Conservation (phyloP, 1,140 invertebrate species). For the Monochamus saltuarius region DNA sequence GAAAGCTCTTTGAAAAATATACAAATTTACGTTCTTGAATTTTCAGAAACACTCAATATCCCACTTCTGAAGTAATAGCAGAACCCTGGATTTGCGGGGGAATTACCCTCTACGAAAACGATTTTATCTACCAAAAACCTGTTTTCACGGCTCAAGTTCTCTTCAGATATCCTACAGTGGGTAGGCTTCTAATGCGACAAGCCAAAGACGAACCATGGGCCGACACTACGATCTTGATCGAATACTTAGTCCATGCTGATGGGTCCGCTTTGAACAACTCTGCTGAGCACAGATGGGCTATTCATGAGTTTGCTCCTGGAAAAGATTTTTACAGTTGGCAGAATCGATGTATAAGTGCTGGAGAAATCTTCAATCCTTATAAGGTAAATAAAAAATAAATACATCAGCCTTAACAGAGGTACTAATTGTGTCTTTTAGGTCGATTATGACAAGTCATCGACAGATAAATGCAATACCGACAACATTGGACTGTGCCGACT, state of each 20-base stretch:
- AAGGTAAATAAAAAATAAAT: slow-evolving; percentile 57
- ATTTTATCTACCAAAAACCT: slow-evolving; percentile 68
- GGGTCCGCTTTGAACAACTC: slow-evolving; percentile 79
- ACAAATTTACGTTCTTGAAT: too few relatives aligned
- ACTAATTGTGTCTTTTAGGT: slow-evolving; percentile 44
- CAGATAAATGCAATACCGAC: slow-evolving; percentile 55
- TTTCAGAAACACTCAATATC: slow-evolving; percentile 42
- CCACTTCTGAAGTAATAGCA: slow-evolving; percentile 43
- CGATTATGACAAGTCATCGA: slow-evolving; percentile 49
- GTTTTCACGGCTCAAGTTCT: slow-evolving; percentile 73
- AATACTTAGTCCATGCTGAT: slow-evolving; percentile 84
- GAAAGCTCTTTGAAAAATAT: too few relatives aligned
- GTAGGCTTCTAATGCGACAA: slow-evolving; percentile 83
- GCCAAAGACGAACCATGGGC: slow-evolving; percentile 69
- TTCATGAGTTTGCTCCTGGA: slow-evolving; percentile 64
- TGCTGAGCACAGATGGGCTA: slow-evolving; percentile 70
- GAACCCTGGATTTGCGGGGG: slow-evolving; percentile 70
- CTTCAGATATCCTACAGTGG: slow-evolving; percentile 85
- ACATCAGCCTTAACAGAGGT: not conserved
- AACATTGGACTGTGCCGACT: slow-evolving; percentile 63
- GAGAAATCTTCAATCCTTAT: slow-evolving; percentile 78
- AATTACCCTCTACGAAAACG: slow-evolving; percentile 63
- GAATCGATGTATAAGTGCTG: slow-evolving; percentile 77
- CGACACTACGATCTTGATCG: slow-evolving; percentile 77
- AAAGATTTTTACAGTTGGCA: slow-evolving; percentile 92